Percentiles rank a stretch among this genome's conserved stretches.
Conservation (phyloP, 2,888 invertebrate genomes). For the Seladonia tumulorum region DNA sequence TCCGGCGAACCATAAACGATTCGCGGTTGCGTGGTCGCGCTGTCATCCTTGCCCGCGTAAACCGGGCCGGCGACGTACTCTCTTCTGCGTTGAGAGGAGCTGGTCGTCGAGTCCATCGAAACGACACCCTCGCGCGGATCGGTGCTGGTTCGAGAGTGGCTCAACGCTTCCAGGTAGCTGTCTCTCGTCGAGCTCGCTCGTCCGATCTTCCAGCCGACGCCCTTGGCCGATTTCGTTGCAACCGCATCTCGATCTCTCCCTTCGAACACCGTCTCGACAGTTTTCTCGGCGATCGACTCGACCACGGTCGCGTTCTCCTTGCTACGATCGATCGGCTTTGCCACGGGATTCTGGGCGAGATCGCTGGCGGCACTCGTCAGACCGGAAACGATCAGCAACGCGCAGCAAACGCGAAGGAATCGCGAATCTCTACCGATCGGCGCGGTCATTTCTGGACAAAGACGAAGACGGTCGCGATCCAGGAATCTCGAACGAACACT, state of each 20-base stretch:
- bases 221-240: background rate
- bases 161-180: conserved; percentile 88
- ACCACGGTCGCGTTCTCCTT: background rate
- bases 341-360: background rate
- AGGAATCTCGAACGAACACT: background rate
- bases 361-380: background rate
- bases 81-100: conserved; percentile 65
- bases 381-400: background rate
- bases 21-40: background rate
- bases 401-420: background rate
- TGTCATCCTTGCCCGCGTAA: conserved; percentile 61
- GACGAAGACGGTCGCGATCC: background rate
- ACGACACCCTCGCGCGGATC: conserved; percentile 72
- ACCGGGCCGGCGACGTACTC: conserved; percentile 76
- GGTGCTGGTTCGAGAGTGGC: conserved; percentile 86
- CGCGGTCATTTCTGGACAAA: background rate
- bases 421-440: background rate
- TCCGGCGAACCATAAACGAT: background rate
- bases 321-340: background rate
- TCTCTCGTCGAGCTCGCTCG: conserved; percentile 80
- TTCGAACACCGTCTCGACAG: background rate
- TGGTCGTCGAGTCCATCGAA: conserved; percentile 54
- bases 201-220: conserved; percentile 39
- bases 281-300: background rate
- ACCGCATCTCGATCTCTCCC: background rate